These are phyloP conservation scores for Cerceris rybyensis DNA, from an alignment of 2,888 invertebrate species.

Conservation along the genomic window DNA sequence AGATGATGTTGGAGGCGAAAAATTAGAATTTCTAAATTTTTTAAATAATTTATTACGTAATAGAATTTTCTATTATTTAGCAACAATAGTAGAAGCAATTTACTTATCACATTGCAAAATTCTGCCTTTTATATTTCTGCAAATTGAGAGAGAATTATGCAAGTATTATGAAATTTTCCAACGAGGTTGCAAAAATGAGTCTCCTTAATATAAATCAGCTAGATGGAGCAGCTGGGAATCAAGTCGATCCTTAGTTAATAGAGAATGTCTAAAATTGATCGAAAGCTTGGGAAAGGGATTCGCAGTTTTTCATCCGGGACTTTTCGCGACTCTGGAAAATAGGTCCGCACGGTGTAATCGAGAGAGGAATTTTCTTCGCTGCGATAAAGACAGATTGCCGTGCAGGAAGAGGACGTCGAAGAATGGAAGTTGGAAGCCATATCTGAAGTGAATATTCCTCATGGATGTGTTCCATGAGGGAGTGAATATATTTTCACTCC, in stretches of 20 bases:
- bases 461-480: conserved; percentile 15
- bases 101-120: too few relatives aligned
- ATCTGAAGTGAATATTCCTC: conserved; percentile 20
- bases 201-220: not conserved
- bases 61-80: too few relatives aligned
- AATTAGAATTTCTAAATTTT: too few relatives aligned
- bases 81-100: too few relatives aligned
- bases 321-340: not conserved
- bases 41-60: too few relatives aligned
- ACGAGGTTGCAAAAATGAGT: too few relatives aligned
- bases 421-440: not conserved
- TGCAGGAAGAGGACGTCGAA: conserved; percentile 18
- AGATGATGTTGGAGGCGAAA: too few relatives aligned
- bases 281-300: not conserved
- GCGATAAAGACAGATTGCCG: conserved; percentile 39
- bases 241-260: not conserved
- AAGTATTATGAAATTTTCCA: too few relatives aligned
- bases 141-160: too few relatives aligned
- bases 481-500: not conserved
- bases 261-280: conserved; percentile 31
- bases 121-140: too few relatives aligned
- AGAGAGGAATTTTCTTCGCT: conserved; percentile 27
- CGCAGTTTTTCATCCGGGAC: conserved; percentile 1
- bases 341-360: conserved; percentile 18
- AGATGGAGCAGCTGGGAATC: not conserved